These are phyloP conservation scores for Candidula unifasciata DNA, from an alignment of 2,888 invertebrate genomes.

Conservation along the genomic window DNA sequence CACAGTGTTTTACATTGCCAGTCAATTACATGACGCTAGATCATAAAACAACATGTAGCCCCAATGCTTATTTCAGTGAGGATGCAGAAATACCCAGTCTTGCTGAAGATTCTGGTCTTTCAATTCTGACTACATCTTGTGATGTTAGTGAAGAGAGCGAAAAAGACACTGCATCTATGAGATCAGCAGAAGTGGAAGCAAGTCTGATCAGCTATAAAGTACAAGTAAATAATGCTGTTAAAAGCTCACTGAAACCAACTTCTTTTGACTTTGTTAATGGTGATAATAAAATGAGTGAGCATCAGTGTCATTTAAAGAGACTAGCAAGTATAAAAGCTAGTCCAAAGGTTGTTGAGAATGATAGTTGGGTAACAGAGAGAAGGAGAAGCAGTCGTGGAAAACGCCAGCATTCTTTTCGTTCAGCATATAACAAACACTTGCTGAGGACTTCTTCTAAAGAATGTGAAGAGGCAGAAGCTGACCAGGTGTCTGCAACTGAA, in stretches of 20 bases:
- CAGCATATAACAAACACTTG: conserved; percentile 31
- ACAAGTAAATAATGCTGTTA: not conserved
- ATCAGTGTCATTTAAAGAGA: conserved; percentile 26
- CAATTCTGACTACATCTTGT: not conserved
- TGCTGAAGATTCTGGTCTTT: not conserved
- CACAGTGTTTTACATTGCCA: not conserved
- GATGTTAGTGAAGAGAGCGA: not conserved
- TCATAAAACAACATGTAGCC: not conserved
- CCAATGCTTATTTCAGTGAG: not conserved
- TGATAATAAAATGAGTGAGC: not conserved
- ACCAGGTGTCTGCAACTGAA: not conserved
- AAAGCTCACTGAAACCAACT: not conserved
- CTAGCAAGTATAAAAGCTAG: conserved; percentile 41
- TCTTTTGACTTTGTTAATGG: not conserved
- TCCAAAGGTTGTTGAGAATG: conserved; percentile 48
- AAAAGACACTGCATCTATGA: not conserved
- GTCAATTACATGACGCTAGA: not conserved
- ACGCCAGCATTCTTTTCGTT: conserved; percentile 19
- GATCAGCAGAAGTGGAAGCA: not conserved
- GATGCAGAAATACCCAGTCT: not conserved
- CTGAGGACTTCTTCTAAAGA: conserved; percentile 29
- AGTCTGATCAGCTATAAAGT: not conserved
- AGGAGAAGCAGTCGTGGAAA: conserved; percentile 43
- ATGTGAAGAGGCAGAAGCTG: not conserved
- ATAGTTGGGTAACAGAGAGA: conserved; percentile 48